These are phyloP conservation scores for Paramuricea clavata DNA, from an alignment of 92 coral and sea anemone genomes.

Conservation along the genomic window DNA sequence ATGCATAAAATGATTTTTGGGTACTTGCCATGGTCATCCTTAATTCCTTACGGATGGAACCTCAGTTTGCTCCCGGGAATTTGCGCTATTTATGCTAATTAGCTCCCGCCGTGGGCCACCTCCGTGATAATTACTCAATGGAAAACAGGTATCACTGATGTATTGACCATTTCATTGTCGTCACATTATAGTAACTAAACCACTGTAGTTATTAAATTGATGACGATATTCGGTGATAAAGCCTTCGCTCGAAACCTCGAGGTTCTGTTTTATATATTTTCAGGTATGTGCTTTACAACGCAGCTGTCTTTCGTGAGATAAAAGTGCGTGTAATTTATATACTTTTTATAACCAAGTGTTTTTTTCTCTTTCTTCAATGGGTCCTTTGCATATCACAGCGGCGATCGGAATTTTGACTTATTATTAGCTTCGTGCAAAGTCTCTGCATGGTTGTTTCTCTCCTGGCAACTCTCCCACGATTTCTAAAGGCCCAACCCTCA, in stretches of 20 bases:
- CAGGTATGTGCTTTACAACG: no score
- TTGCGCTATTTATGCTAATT: not conserved
- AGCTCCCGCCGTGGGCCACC: not conserved
- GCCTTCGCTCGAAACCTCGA: no score
- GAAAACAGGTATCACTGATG: not conserved
- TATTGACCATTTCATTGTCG: not conserved
- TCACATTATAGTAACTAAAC: not conserved
- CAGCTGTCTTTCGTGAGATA: no score
- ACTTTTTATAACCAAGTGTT: not conserved
- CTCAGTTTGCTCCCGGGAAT: not conserved
- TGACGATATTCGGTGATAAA: no score
- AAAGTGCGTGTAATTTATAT: not conserved
- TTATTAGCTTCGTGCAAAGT: not conserved
- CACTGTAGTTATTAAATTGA: no score
- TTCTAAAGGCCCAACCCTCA: not conserved
- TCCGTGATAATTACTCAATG: constrained; percentile 1
- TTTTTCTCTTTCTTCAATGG: not conserved
- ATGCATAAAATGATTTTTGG: no score
- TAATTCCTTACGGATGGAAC: not conserved
- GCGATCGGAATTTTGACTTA: no score
- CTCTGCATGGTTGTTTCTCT: not conserved
- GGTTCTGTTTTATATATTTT: no score
- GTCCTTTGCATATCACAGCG: not conserved
- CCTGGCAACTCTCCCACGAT: not conserved
- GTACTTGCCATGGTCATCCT: not conserved